These are phyloP conservation scores for Chrysomela aeneicollis DNA, from an alignment of 2,888 invertebrate genomes.

Conservation along the genomic window DNA sequence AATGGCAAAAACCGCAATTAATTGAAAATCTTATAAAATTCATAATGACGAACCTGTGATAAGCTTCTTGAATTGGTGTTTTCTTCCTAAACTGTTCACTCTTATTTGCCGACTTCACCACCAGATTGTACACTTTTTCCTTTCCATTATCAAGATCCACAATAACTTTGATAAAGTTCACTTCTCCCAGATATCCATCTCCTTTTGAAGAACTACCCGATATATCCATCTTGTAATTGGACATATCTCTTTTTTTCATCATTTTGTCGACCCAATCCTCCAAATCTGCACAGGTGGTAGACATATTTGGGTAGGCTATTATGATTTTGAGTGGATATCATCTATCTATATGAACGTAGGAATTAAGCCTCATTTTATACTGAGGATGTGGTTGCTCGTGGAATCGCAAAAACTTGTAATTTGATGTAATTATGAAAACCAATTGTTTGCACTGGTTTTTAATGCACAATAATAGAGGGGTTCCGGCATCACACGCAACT, in stretches of 20 bases:
- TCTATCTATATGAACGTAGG: too few species aligned
- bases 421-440: not conserved
- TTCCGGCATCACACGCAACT: not conserved
- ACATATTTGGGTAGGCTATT: constrained; percentile 20
- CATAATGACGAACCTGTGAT: constrained; percentile 32
- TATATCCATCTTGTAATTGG: constrained; percentile 36
- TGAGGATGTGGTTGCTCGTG: not conserved
- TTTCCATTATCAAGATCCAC: constrained; percentile 24
- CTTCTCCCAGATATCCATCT: constrained; percentile 48
- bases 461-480: not conserved
- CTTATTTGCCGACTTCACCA: constrained; percentile 47
- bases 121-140: constrained; percentile 40
- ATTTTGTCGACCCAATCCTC: constrained; percentile 38
- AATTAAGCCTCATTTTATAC: not conserved
- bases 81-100: constrained; percentile 42
- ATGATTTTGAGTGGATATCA: not conserved
- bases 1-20: too few species aligned
- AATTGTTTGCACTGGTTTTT: not conserved
- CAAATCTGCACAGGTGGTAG: constrained; percentile 32
- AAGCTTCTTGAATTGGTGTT: constrained; percentile 40
- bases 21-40: too few species aligned
- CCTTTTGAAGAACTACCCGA: constrained; percentile 45
- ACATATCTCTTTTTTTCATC: constrained; percentile 38
- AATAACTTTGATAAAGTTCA: constrained; percentile 43
- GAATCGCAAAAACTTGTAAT: not conserved